A percentile compares a stretch with the other conserved stretches of the same genome.
Evolutionary conservation across 23 tunicate species (phyloP).

Genomic region (Halocynthia aurantium): DNA sequence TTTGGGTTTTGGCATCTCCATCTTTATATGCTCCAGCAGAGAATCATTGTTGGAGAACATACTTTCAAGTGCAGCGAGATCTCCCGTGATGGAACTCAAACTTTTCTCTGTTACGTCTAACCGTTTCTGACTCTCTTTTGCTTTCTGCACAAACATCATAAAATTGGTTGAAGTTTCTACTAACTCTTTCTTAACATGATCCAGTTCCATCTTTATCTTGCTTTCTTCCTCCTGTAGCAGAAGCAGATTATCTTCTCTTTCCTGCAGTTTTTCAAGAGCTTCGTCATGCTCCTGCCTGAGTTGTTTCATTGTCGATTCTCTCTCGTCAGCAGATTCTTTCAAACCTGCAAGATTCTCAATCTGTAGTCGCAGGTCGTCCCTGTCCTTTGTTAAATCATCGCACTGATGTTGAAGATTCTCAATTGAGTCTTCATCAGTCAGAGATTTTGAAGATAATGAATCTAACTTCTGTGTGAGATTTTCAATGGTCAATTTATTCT

Average conservation of each 20-base stretch:
- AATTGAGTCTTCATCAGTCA: background rate
- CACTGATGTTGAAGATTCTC: constrained; percentile 12
- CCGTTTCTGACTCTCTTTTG: constrained; percentile 2
- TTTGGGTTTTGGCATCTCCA: constrained; percentile 8
- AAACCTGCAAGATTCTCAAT: constrained; percentile 33
- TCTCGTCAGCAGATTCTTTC: constrained; percentile 26
- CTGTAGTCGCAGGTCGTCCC: background rate
- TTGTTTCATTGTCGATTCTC: constrained; percentile 22
- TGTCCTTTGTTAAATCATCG: background rate
- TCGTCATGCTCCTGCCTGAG: constrained; percentile 21
- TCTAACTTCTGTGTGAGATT: constrained; percentile 15
- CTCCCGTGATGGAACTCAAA: constrained; percentile 16
- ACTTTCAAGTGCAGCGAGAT: constrained; percentile 13
- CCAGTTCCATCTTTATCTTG: background rate
- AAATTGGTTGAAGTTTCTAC: background rate
- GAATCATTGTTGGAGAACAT: background rate
- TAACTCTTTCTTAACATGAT: background rate
- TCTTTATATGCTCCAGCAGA: background rate
- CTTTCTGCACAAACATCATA: constrained; percentile 2
- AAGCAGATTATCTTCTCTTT: background rate
- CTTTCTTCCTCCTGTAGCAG: constrained; percentile 10
- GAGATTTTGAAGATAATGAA: background rate
- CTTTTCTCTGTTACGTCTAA: constrained; percentile 15
- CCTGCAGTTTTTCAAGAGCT: background rate
- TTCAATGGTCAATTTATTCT: constrained; percentile 2